A percentile compares a stretch with the other conserved stretches of the same genome.
Conservation (phyloP, 2,888 invertebrate genomes). For the Tineola bisselliella region DNA sequence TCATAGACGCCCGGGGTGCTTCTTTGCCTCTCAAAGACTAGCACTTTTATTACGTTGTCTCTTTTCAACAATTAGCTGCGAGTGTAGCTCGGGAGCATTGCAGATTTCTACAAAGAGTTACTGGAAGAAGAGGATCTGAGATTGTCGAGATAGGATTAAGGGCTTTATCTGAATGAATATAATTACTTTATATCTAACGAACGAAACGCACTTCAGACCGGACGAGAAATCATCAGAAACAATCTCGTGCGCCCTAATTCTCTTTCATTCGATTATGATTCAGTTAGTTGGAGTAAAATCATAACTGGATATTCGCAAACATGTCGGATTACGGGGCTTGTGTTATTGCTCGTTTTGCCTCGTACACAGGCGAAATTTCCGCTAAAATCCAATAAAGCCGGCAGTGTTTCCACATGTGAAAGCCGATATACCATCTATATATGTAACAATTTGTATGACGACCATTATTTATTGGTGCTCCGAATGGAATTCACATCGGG, state of each 20-base stretch:
- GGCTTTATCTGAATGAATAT: neutral
- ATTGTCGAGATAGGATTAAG: neutral
- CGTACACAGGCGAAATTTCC: slow-evolving; percentile 47
- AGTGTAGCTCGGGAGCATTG: slow-evolving; percentile 21
- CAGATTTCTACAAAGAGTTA: neutral
- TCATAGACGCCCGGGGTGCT: slow-evolving; percentile 39
- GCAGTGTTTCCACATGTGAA: slow-evolving; percentile 27
- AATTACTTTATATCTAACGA: neutral
- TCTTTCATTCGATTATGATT: slow-evolving; percentile 8
- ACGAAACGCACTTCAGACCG: neutral
- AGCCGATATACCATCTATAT: slow-evolving; percentile 23
- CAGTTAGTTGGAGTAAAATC: slow-evolving; percentile 28
- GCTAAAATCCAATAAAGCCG: slow-evolving; percentile 58
- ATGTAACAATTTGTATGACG: neutral
- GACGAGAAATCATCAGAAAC: neutral
- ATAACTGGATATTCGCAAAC: slow-evolving; percentile 55
- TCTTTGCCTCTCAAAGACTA: slow-evolving; percentile 57
- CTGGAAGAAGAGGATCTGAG: neutral
- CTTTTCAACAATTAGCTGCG: slow-evolving; percentile 59
- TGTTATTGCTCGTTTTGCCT: slow-evolving; percentile 34
- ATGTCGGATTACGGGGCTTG: slow-evolving; percentile 21
- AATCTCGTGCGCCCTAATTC: slow-evolving; percentile 4
- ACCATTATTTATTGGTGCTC: neutral
- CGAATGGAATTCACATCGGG: too few species aligned
- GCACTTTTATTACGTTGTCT: slow-evolving; percentile 60